Percentiles rank a stretch among this genome's conserved stretches.
Evolutionary conservation across 1,140 invertebrate genomes (phyloP).

Genomic region (Zaprionus kolodkinae): DNA sequence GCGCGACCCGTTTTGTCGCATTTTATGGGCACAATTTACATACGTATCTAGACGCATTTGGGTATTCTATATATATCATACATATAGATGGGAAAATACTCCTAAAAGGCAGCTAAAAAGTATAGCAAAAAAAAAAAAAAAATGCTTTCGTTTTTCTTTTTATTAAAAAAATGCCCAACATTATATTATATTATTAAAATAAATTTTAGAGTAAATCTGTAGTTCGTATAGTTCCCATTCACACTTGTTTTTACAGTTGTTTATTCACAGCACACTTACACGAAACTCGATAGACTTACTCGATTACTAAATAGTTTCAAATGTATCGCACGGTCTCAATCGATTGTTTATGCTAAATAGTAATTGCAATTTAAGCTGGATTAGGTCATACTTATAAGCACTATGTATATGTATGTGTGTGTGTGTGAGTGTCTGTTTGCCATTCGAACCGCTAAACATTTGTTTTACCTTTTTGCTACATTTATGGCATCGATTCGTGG

Average conservation of each 20-base stretch:
- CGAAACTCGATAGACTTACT: not conserved
- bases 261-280: not conserved
- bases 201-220: not conserved
- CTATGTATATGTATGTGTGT: not conserved
- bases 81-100: not conserved
- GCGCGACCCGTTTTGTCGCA: constrained; percentile 19
- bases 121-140: too few relatives aligned
- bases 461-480: constrained; percentile 26
- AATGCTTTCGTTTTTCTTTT: too few relatives aligned
- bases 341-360: not conserved
- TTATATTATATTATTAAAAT: not conserved
- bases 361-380: not conserved
- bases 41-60: not conserved
- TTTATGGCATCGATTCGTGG: constrained; percentile 25
- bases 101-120: not conserved
- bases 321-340: not conserved
- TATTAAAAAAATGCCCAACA: too few relatives aligned
- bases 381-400: not conserved
- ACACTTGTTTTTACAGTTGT: too few relatives aligned
- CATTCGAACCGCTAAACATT: constrained; percentile 6
- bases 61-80: not conserved
- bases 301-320: not conserved
- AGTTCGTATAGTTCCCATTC: not conserved
- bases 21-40: constrained; percentile 27
- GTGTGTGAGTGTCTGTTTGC: not conserved